Conservation (phyloP, 2,113 vertebrate genomes). For the Hypanus sabinus region DNA sequence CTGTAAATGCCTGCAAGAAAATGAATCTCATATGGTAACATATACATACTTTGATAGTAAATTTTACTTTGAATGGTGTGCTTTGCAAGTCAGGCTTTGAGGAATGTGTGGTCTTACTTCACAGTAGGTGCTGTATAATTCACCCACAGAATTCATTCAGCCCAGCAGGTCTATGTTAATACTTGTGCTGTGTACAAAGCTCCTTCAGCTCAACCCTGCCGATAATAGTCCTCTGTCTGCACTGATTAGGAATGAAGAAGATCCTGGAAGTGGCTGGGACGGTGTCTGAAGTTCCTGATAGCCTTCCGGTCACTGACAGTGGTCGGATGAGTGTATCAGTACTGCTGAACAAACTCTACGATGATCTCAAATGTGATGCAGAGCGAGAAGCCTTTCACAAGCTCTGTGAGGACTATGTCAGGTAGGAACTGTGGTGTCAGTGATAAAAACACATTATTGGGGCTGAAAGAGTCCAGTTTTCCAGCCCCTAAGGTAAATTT, state of each 20-base stretch:
- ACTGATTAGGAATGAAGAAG: constrained; percentile 74
- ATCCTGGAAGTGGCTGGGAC: constrained; percentile 84
- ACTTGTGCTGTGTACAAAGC: background rate
- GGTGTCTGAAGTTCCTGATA: constrained; percentile 56
- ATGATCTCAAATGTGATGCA: constrained; percentile 80
- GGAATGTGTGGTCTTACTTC: background rate
- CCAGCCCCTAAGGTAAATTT: no score
- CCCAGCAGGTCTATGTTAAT: background rate
- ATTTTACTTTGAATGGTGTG: no score
- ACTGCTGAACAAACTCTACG: constrained; percentile 82
- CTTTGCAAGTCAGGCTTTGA: background rate
- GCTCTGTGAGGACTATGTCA: constrained; percentile 81
- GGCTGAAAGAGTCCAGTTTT: background rate
- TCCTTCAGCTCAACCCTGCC: background rate
- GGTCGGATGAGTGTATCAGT: constrained; percentile 84
- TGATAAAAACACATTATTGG: background rate
- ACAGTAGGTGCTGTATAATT: background rate
- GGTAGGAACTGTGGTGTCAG: constrained; percentile 50
- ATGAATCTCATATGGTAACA: no score
- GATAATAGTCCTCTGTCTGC: background rate
- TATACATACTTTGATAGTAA: no score
- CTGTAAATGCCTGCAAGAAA: no score
- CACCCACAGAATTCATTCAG: background rate
- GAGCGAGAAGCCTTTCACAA: constrained; percentile 87
- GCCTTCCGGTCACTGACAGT: constrained; percentile 72